These are phyloP conservation scores for Drosophila littoralis DNA, from an alignment of 1,140 invertebrate species.

Conservation along the genomic window DNA sequence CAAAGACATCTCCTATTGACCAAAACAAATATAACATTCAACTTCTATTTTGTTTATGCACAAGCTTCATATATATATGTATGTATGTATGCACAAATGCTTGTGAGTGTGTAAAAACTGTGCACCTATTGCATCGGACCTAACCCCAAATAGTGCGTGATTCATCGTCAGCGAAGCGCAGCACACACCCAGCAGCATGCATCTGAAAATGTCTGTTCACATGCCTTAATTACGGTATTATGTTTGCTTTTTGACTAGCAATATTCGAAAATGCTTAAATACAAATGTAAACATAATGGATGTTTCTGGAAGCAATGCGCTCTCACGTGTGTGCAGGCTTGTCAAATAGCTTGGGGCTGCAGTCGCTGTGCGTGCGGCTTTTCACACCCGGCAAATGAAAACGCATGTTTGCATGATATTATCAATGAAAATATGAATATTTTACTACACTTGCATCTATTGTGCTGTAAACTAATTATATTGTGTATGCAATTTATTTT, in stretches of 20 bases:
- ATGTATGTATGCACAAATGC: slow-evolving; percentile 24
- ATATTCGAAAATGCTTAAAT: slow-evolving; percentile 1
- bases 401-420: slow-evolving; percentile 45
- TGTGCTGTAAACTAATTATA: slow-evolving; percentile 50
- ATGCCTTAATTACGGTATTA: slow-evolving; percentile 5
- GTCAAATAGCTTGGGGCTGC: slow-evolving; percentile 41
- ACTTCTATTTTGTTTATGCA: slow-evolving; percentile 26
- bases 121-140: slow-evolving; percentile 19
- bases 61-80: background rate
- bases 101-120: slow-evolving; percentile 23
- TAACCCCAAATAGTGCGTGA: slow-evolving; percentile 55
- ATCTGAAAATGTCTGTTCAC: slow-evolving; percentile 12
- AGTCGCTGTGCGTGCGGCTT: slow-evolving; percentile 37
- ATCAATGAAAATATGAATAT: slow-evolving; percentile 61
- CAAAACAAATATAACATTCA: slow-evolving; percentile 11
- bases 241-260: background rate
- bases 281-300: slow-evolving; percentile 32
- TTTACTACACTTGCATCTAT: slow-evolving; percentile 7
- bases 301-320: slow-evolving; percentile 44
- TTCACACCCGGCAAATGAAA: slow-evolving; percentile 77
- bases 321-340: slow-evolving; percentile 55
- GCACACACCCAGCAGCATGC: slow-evolving; percentile 31
- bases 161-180: slow-evolving; percentile 40
- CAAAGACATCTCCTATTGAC: slow-evolving; percentile 89
- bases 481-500: slow-evolving; percentile 15